Evolutionary conservation across 2,888 invertebrate genomes (phyloP).

Genomic region (Invenusta paracnida): DNA sequence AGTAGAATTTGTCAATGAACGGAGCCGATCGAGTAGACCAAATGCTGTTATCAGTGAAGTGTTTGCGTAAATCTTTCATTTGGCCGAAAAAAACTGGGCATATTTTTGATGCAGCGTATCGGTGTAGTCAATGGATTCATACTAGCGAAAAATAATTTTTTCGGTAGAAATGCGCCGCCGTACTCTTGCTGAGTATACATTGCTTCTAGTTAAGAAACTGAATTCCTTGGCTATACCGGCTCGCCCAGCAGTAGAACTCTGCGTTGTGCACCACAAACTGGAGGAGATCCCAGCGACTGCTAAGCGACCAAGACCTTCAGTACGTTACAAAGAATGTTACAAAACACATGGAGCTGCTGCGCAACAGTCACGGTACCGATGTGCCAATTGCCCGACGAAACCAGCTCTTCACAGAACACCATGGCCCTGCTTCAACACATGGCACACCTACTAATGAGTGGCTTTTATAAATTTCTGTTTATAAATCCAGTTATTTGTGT

Average conservation of each 20-base stretch:
- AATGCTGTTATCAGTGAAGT: constrained; percentile 14
- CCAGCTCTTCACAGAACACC: constrained; percentile 31
- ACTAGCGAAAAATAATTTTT: constrained; percentile 13
- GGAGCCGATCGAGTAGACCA: constrained; percentile 19
- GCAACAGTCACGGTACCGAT: constrained; percentile 8
- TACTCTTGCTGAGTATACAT: constrained; percentile 12
- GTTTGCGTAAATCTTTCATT: background rate
- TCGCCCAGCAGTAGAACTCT: constrained; percentile 13
- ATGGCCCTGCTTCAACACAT: constrained; percentile 28
- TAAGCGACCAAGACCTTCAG: constrained; percentile 17
- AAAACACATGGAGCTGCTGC: constrained; percentile 20
- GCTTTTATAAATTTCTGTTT: background rate
- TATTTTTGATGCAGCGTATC: constrained; percentile 27
- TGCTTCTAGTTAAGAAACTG: constrained; percentile 27
- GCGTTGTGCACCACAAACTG: constrained; percentile 26
- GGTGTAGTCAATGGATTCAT: constrained; percentile 21
- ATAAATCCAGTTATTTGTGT: background rate
- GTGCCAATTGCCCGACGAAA: constrained; percentile 17
- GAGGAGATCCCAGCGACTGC: constrained; percentile 23
- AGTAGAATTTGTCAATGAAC: constrained; percentile 21
- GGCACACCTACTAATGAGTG: constrained; percentile 24
- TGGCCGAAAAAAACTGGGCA: constrained; percentile 26
- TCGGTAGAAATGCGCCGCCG: background rate
- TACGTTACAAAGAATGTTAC: constrained; percentile 15
- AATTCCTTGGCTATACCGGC: constrained; percentile 1